phyloP scores from a whole-genome alignment of 2,797 vertebrate genomes.

The Adrianichthys oophorus region DNA sequence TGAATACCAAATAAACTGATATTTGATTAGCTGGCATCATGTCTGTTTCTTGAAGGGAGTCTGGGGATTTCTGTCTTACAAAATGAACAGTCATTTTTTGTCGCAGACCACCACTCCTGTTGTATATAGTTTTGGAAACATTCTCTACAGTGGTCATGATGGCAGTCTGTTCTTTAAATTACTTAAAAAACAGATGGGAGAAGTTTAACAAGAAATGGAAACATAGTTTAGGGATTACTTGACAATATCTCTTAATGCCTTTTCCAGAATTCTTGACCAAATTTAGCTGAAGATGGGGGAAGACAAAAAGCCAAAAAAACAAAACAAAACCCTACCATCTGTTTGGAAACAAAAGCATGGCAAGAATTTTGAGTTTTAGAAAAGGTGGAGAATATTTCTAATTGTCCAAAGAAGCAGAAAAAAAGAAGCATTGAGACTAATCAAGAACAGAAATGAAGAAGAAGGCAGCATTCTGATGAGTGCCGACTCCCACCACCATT shows the following conservation, averaged over 20 bases:
- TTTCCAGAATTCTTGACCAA: constrained; percentile 53
- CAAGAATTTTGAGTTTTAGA: constrained; percentile 17
- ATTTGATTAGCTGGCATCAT: constrained; percentile 26
- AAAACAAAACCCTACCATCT: constrained; percentile 52
- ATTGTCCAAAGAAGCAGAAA: constrained; percentile 37
- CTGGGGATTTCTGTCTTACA: constrained; percentile 1
- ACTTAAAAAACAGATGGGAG: constrained; percentile 2
- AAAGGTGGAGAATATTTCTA: constrained; percentile 34
- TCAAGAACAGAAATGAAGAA: constrained; percentile 33
- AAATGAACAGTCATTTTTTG: constrained; percentile 11
- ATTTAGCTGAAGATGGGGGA: constrained; percentile 38
- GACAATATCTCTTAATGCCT: constrained; percentile 46
- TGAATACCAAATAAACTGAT: constrained; percentile 20
- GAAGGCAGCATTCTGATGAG: constrained; percentile 60
- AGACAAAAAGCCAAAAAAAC: background rate
- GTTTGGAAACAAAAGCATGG: constrained; percentile 30
- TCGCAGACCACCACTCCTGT: constrained; percentile 32
- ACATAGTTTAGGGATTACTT: constrained; percentile 46
- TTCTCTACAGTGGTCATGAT: constrained; percentile 22
- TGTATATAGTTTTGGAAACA: constrained; percentile 44
- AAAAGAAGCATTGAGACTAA: constrained; percentile 31
- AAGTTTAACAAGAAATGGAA: constrained; percentile 24
- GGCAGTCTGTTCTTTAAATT: constrained; percentile 46
- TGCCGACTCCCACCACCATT: constrained; percentile 60
- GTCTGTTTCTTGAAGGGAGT: constrained; percentile 3